These are phyloP conservation scores for Okamejei kenojei DNA, from an alignment of 2,797 vertebrate genomes.

Conservation along the genomic window DNA sequence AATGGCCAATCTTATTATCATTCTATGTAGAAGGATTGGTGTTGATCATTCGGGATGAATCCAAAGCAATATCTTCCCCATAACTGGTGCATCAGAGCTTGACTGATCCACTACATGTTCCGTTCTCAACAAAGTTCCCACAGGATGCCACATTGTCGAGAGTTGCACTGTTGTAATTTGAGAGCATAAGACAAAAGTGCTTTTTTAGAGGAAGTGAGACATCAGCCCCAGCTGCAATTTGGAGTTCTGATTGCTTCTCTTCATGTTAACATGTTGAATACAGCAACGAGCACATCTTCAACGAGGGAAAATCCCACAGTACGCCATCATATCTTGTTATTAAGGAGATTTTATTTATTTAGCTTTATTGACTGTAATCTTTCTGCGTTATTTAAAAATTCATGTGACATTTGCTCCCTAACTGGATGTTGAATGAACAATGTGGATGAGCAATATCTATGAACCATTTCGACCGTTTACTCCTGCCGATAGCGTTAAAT, in stretches of 20 bases:
- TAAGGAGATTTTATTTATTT: conserved; percentile 33
- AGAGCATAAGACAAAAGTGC: not conserved
- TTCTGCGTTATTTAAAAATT: conserved; percentile 30
- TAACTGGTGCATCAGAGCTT: not conserved
- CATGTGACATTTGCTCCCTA: conserved; percentile 29
- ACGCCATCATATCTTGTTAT: not conserved
- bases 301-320: not conserved
- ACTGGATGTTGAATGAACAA: not conserved
- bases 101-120: not conserved
- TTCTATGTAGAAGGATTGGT: not conserved
- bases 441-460: not conserved
- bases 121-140: not conserved
- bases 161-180: not conserved
- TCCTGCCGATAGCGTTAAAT: not conserved
- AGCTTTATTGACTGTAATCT: conserved; percentile 5
- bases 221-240: not conserved
- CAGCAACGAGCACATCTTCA: not conserved
- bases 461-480: not conserved
- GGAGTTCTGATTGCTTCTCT: not conserved
- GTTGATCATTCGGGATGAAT: not conserved
- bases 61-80: not conserved
- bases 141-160: not conserved
- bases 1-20: not conserved
- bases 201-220: not conserved
- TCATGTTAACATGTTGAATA: not conserved